Base-by-base conservation (phyloP, 1,140 invertebrate species). In the Lethrus apterus region DNA sequence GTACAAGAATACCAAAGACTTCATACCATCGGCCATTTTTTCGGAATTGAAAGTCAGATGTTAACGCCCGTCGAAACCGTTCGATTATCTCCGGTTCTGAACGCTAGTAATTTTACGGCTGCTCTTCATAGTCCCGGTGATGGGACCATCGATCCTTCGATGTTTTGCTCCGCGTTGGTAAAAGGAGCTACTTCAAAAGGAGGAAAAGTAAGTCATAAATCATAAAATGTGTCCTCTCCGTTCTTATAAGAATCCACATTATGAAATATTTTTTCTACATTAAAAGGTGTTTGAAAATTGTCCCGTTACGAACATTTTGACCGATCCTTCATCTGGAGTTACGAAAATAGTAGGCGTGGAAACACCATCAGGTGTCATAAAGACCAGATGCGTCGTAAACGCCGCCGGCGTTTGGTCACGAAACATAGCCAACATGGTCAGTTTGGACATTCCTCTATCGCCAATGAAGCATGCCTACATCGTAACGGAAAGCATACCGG, bases 381-480 rank as follows among this genome's bases (percentile, higher is more conserved):
- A 77, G 57, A 87, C 85, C 1, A 80, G 79, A 46, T 78, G 77
- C 53, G 71, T 91, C 13, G 74, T 89, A 2, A 89, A 89, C 57
- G 83, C 83, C 49, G 72, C 75, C 55, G 89, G 89, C 23, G 84
- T 76, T 1, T 93, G 89, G 89, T 81, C 86, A 1, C 75, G 79
- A 15, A 74, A 80, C 46, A 68, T 93, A 34, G 78, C 83, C 0
- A 70, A 78, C 48, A 80, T 82, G 66, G 79, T 81, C 13, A 84
- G 83, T 1, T 60, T 86, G 1, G 71, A 76, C 18, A 75, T 92
- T 7, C 89, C 89, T 0, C 51, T 92, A 13, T 67, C 83, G 18
- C 78, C 87, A 0, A 89, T 93, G 77, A 90, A 91, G 62, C 90
- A 93, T 59, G 81, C 89, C 0, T 94, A 93, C 56, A 80, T 93